These are phyloP conservation scores for Protaetia brevitarsis DNA, from an alignment of 1,140 invertebrate species.

Conservation along the genomic window DNA sequence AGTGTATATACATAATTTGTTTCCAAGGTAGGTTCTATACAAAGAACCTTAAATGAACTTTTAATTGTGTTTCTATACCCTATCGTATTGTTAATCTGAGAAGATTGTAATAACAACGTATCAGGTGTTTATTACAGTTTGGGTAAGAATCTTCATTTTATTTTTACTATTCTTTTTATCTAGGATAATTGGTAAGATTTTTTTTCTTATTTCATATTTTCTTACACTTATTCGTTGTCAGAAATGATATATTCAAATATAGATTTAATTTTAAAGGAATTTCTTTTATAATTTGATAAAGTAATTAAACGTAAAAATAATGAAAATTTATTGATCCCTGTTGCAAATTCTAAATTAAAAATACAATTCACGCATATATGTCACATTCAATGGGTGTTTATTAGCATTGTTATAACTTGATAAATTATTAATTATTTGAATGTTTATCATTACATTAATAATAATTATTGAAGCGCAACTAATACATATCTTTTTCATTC, in stretches of 20 bases:
- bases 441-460: too few relatives aligned
- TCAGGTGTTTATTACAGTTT: constrained; percentile 19
- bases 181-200: constrained; percentile 29
- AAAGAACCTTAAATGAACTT: neutral
- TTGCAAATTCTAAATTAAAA: too few relatives aligned
- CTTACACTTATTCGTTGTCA: too few relatives aligned
- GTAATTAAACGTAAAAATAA: neutral
- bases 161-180: constrained; percentile 20
- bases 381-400: too few relatives aligned
- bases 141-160: constrained; percentile 28
- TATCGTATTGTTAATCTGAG: neutral
- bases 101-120: constrained; percentile 11
- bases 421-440: too few relatives aligned
- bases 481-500: too few relatives aligned
- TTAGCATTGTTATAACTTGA: too few relatives aligned
- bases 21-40: neutral
- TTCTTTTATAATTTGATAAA: too few relatives aligned
- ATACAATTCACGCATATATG: too few relatives aligned
- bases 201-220: constrained; percentile 22
- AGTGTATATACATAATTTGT: neutral
- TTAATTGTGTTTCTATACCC: neutral
- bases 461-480: too few relatives aligned
- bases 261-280: too few relatives aligned
- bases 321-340: too few relatives aligned
- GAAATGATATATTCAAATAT: neutral